Percentiles rank a stretch among this genome's conserved stretches.
These are phyloP conservation scores for Limnephilus marmoratus DNA, from an alignment of 2,888 invertebrate species.

Conservation along the genomic window DNA sequence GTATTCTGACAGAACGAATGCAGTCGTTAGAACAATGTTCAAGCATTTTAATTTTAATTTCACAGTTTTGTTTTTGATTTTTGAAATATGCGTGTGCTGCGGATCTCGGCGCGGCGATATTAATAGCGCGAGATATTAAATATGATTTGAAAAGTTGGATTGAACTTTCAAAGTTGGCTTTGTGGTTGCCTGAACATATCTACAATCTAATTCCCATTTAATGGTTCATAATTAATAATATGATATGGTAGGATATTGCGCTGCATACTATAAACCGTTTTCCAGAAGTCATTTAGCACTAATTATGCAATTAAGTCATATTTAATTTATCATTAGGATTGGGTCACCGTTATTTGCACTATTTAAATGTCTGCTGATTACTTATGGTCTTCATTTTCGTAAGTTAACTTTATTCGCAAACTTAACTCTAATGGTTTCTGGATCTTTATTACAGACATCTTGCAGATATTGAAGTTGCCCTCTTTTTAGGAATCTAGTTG, in stretches of 20 bases:
- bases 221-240: neutral
- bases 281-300: neutral
- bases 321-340: neutral
- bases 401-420: neutral
- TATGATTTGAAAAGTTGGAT: too few relatives aligned
- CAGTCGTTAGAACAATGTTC: too few relatives aligned
- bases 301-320: neutral
- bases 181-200: too few relatives aligned
- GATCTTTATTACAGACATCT: neutral
- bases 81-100: too few relatives aligned
- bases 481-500: neutral
- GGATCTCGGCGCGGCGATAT: too few relatives aligned
- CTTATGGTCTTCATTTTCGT: neutral
- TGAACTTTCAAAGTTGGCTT: too few relatives aligned
- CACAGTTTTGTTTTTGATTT: too few relatives aligned
- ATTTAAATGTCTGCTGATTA: neutral
- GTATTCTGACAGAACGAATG: too few relatives aligned
- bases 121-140: too few relatives aligned
- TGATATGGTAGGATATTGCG: neutral
- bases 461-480: neutral
- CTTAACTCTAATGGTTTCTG: neutral
- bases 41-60: too few relatives aligned
- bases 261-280: neutral
- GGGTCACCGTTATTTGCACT: neutral
- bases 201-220: too few relatives aligned